phyloP scores from a whole-genome alignment of 35 echinoderm and acorn worm genomes.

The Ptychodera flava region DNA sequence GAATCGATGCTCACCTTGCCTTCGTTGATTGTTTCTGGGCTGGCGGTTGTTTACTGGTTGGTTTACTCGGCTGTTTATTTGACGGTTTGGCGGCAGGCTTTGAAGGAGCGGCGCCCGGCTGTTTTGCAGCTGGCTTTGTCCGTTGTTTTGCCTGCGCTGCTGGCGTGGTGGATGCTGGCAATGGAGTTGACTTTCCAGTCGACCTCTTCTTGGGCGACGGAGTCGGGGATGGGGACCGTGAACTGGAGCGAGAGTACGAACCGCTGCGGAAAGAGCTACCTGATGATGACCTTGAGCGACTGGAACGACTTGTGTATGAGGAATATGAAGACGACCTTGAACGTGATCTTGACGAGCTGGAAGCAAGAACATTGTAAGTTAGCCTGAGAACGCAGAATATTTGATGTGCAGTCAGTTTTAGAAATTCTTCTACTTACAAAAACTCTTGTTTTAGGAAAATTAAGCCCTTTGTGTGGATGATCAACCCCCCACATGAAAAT shows the following conservation, averaged over 20 bases:
- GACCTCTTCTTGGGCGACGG: slow-evolving; percentile 22
- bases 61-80: not conserved
- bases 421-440: too few species aligned
- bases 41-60: not conserved
- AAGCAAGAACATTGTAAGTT: not conserved
- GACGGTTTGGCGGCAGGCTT: not conserved
- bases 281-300: slow-evolving; percentile 30
- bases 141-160: not conserved
- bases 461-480: too few species aligned
- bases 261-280: not conserved
- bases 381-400: too few species aligned
- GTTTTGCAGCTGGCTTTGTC: not conserved
- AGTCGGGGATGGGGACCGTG: slow-evolving; percentile 57
- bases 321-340: slow-evolving; percentile 70
- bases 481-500: too few species aligned
- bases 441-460: too few species aligned
- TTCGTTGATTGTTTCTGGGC: not conserved
- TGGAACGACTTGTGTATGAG: slow-evolving; percentile 22
- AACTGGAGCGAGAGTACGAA: slow-evolving; percentile 43
- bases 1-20: not conserved
- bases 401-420: too few species aligned
- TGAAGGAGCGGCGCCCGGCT: not conserved
- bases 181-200: not conserved
- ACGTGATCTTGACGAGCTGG: slow-evolving; percentile 26
- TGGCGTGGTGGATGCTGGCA: not conserved